phyloP scores from a whole-genome alignment of 1,140 invertebrate genomes.

The Psilanteris sp. region DNA sequence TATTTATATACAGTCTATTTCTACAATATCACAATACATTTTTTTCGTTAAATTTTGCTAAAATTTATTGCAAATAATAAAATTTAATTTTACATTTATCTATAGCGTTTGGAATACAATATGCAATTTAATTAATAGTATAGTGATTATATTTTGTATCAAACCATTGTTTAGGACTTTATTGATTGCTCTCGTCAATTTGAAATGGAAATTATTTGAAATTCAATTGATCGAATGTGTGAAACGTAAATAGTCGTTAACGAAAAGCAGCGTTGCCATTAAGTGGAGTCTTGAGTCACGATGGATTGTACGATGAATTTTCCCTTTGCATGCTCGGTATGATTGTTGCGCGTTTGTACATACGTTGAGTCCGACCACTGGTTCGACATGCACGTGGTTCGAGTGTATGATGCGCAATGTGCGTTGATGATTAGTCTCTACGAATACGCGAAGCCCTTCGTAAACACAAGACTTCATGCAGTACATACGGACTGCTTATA shows the following conservation, averaged over 20 bases:
- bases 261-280: background rate
- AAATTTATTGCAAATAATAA: too few species aligned
- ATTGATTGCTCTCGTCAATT: slow-evolving; percentile 20
- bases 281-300: slow-evolving; percentile 27
- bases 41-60: too few species aligned
- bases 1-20: too few species aligned
- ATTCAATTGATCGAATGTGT: background rate
- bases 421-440: slow-evolving; percentile 35
- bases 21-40: too few species aligned
- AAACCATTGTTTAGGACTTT: background rate
- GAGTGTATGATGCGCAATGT: slow-evolving; percentile 3
- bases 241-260: slow-evolving; percentile 14
- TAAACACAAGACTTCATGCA: slow-evolving; percentile 32
- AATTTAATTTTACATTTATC: too few species aligned
- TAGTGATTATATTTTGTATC: slow-evolving; percentile 7
- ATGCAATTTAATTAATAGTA: too few species aligned
- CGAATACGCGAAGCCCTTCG: slow-evolving; percentile 8
- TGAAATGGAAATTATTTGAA: background rate
- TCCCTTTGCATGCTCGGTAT: slow-evolving; percentile 2
- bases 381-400: slow-evolving; percentile 7
- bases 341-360: slow-evolving; percentile 10
- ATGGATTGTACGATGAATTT: slow-evolving; percentile 5
- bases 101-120: too few species aligned
- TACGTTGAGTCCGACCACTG: slow-evolving; percentile 38
- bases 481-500: slow-evolving; percentile 8